Base-by-base conservation (phyloP, 2,113 vertebrate genomes). In the Coptodon rendalli region DNA sequence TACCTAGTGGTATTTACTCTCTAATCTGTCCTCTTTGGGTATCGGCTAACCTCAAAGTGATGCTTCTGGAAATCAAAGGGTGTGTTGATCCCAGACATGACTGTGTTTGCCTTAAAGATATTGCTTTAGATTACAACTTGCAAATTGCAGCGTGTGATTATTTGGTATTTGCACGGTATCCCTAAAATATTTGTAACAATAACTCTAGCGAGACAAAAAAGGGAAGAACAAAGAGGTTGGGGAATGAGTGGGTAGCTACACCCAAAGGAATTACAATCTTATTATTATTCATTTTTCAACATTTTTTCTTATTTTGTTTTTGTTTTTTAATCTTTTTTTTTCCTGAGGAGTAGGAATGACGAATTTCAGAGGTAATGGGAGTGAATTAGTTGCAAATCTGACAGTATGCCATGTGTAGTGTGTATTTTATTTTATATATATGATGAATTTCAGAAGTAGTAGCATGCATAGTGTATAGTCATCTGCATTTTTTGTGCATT, bases 1-100 rank as follows among this genome's bases (percentile, higher is more conserved):
- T 93, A 94, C 93, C 90, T 92, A 78, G 78, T 94, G 93, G 68
- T 93, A 95, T 96, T 95, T 95, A 79, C 91, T 85, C 76, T 94
- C 40, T 85, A 53, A 66, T 91, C 90, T 45, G 48, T 91, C 63
- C 45, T 88, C 79, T 73, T 85, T 76, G 38, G 80, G 78, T 83
- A 76, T 80, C 45, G 54, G 43, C 31, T 82, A 36, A 82, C 68
- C 27, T 81, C 80, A 6, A 83, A 54, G 71, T 27, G 29, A 84
- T 85, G 87, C 50, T 43, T 71, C 68, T 40, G 54, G 50, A 86
- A 86, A 81, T 17, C 14, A 24, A 71, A 48, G 11, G 31, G 3
- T 36, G 54, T 19, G 5, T 24, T 45, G 29, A 14, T 34, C 38
- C 36, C 71, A 87, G 61, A 45, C 17, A 17, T 78, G 27, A 31